Conservation (phyloP, 2,888 invertebrate species). For the Augiades crinisus region DNA sequence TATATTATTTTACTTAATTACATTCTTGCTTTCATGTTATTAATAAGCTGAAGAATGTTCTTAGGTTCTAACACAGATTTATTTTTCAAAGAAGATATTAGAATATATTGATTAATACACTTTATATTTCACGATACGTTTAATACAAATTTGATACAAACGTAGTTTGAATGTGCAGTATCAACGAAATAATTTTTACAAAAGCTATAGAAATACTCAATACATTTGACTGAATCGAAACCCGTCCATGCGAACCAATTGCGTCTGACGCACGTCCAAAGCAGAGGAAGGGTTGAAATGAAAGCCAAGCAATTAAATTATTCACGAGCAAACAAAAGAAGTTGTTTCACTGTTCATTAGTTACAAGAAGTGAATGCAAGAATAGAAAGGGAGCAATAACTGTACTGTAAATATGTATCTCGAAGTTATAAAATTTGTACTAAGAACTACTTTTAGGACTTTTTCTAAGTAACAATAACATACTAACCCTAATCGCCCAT, state of each 20-base stretch:
- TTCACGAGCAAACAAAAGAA: slow-evolving; percentile 16
- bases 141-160: too few relatives aligned
- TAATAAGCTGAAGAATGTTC: too few relatives aligned
- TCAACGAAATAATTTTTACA: slow-evolving; percentile 32
- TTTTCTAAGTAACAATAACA: too few relatives aligned
- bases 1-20: not conserved
- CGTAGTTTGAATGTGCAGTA: not conserved
- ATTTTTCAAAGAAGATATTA: too few relatives aligned
- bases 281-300: slow-evolving; percentile 35
- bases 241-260: slow-evolving; percentile 34
- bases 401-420: too few relatives aligned
- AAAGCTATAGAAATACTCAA: slow-evolving; percentile 34
- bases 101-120: too few relatives aligned
- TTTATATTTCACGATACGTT: too few relatives aligned
- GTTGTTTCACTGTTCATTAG: slow-evolving; percentile 24
- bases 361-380: slow-evolving; percentile 4
- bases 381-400: not conserved
- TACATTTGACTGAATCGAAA: slow-evolving; percentile 33
- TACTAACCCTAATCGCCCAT: too few relatives aligned
- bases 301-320: slow-evolving; percentile 35
- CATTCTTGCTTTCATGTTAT: too few relatives aligned
- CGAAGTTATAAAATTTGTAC: too few relatives aligned
- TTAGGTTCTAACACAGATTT: too few relatives aligned
- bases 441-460: too few relatives aligned
- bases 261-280: slow-evolving; percentile 35